phyloP scores from a whole-genome alignment of 2,797 vertebrate genomes.

The Heteromormyrus szaboi region DNA sequence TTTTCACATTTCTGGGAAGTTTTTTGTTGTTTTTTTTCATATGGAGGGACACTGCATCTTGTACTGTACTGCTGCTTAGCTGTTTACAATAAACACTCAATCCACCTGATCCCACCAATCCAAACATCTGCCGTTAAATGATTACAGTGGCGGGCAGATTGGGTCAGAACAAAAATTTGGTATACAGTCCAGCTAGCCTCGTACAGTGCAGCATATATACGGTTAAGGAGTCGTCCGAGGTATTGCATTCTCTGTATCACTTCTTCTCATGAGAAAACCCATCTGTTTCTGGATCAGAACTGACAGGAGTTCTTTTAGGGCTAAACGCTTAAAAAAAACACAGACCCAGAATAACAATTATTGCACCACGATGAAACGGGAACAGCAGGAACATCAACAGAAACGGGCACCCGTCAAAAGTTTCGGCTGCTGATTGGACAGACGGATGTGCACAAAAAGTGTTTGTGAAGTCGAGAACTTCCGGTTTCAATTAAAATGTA shows the following conservation, averaged over 20 bases:
- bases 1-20: background rate
- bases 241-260: background rate
- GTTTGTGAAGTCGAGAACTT: background rate
- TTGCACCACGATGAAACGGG: background rate
- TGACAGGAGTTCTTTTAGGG: background rate
- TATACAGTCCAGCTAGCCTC: background rate
- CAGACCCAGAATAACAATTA: background rate
- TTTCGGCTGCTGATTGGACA: background rate
- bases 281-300: background rate
- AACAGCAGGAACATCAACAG: background rate
- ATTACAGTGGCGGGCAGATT: background rate
- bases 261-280: background rate
- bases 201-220: background rate
- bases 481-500: background rate
- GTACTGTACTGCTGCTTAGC: background rate
- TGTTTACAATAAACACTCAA: background rate
- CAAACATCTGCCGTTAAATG: background rate
- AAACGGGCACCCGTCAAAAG: background rate
- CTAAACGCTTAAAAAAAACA: background rate
- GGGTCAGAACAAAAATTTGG: background rate
- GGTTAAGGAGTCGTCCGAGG: background rate
- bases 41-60: background rate
- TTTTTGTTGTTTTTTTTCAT: background rate
- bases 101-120: background rate
- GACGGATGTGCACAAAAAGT: background rate